These are phyloP conservation scores for Seriola rivoliana DNA, from an alignment of 2,113 vertebrate genomes.

Conservation along the genomic window DNA sequence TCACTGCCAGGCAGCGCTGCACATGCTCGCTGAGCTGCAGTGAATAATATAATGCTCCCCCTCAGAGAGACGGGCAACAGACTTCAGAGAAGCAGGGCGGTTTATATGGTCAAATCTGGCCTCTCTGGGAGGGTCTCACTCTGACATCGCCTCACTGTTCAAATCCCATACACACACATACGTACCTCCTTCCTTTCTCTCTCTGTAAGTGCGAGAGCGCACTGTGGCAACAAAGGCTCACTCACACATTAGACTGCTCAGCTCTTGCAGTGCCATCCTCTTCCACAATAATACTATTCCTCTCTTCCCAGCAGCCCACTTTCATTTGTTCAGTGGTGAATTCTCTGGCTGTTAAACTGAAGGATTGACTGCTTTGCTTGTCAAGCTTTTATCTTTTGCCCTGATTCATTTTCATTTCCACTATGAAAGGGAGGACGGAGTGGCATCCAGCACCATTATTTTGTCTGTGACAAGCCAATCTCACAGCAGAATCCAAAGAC, in stretches of 20 bases:
- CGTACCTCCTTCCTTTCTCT: conserved; percentile 17
- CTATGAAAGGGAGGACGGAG: conserved; percentile 60
- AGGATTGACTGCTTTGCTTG: conserved; percentile 76
- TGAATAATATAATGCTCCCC: conserved; percentile 51
- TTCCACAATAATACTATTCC: conserved; percentile 66
- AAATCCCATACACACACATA: conserved; percentile 35
- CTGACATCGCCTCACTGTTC: conserved; percentile 29
- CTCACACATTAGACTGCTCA: conserved; percentile 38
- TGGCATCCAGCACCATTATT: conserved; percentile 63
- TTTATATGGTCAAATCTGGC: conserved; percentile 48
- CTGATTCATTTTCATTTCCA: conserved; percentile 82
- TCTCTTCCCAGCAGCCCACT: conserved; percentile 71
- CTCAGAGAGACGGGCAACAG: conserved; percentile 43
- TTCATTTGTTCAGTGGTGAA: conserved; percentile 78
- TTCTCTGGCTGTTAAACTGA: conserved; percentile 83
- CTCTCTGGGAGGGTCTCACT: conserved; percentile 33
- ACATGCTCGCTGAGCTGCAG: conserved; percentile 25
- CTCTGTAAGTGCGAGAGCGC: conserved; percentile 38
- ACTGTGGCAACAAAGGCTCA: conserved; percentile 27
- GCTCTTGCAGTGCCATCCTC: conserved; percentile 35
- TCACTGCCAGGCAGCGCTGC: conserved; percentile 58
- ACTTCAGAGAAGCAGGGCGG: conserved; percentile 21
- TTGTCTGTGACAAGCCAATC: conserved; percentile 57
- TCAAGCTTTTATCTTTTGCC: conserved; percentile 81
- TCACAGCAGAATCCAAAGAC: conserved; percentile 66